Base-by-base conservation (phyloP, 2,113 vertebrate genomes). In the Xenopus borealis region DNA sequence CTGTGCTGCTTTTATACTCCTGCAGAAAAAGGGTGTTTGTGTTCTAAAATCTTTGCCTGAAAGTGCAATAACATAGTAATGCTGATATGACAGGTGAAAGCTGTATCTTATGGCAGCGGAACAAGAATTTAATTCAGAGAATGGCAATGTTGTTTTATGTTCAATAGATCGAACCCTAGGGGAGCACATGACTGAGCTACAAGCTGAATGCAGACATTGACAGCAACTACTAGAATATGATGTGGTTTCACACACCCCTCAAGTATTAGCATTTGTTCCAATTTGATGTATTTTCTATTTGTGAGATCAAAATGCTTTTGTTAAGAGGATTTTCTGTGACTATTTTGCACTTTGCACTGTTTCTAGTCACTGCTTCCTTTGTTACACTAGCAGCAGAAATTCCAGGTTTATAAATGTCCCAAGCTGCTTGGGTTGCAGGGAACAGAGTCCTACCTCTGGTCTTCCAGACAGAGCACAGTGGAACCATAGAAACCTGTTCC, bases 391-490 rank as follows among this genome's bases (percentile, higher is more conserved):
- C 17, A 27, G 57, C 65, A 62, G 65, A 62, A 46, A 52, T 50
- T 68, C 30, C 64, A 55, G 33, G 40, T 62, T 40, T 62, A 44
- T 55, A 20, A 53, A 53, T 45, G 62, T 40, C 66, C 73, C 62
- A 46, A 69, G 66, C 73, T 70, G 74, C 74, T 52, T 52, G 69
- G 46, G n/a, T 62, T 55, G 40, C 59, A 70, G 67, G 66, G 74
- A 77, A 69, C 33, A 77, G 74, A 77, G 59, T 59, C 66, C 74
- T 70, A 70, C 74, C 74, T 77, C 74, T 77, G 74, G 67, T 77
- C 74, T 70, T 77, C 74, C 74, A 64, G 74, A 64, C 74, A 70
- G 66, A 77, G 66, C 74, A 77, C 74, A 76, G 45, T 46, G 74
- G 47, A 76, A 77, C 20, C 14, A 66, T 62, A 47, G 57, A 44